Base-by-base conservation (phyloP, 2,888 invertebrate species). In the Drosophila histrio region DNA sequence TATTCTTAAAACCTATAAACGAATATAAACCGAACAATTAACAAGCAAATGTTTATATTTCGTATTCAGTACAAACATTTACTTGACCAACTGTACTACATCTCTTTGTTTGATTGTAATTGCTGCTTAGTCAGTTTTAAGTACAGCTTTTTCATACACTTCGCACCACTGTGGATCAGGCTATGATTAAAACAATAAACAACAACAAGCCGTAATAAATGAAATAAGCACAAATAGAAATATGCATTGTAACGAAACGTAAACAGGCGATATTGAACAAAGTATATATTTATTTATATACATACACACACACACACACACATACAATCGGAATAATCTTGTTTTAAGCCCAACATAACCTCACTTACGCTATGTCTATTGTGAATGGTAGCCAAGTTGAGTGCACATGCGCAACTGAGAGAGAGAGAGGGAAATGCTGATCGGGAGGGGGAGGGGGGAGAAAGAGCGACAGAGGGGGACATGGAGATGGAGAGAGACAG, bases 211-310 rank as follows among this genome's bases (percentile, higher is more conserved):
- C 39, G 41, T 54, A 66, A 52, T 56, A 62, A 60, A 62, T 62
- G 64, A 38, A 66, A 66, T 58, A 59, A 59, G 56, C 52, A 63
- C 62, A 69, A 67, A 71, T 64, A 75, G 44, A 57, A 65, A 72
- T 69, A 50, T 77, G 77, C 62, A 81, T 67, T 80, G 71, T 80
- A 76, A 73, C 69, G 53, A 44, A 67, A 78, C 54, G 84, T 80
- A 82, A 82, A 79, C 82, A 85, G 71, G 72, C 68, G 77, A 82
- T 82, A 72, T 65, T 77, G 68, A 57, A 65, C 47, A 52, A 63
- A 59, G 62, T 68, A 47, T 32, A 67, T 59, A n/a, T n/a, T n/a
- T n/a, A n/a, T n/a, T n/a, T n/a, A n/a, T n/a, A n/a, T n/a, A n/a
- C n/a, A n/a, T n/a, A n/a, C n/a, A n/a, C n/a, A n/a, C n/a, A n/a